These are phyloP conservation scores for Dryococelus australis DNA, from an alignment of 2,888 invertebrate species.

Conservation along the genomic window DNA sequence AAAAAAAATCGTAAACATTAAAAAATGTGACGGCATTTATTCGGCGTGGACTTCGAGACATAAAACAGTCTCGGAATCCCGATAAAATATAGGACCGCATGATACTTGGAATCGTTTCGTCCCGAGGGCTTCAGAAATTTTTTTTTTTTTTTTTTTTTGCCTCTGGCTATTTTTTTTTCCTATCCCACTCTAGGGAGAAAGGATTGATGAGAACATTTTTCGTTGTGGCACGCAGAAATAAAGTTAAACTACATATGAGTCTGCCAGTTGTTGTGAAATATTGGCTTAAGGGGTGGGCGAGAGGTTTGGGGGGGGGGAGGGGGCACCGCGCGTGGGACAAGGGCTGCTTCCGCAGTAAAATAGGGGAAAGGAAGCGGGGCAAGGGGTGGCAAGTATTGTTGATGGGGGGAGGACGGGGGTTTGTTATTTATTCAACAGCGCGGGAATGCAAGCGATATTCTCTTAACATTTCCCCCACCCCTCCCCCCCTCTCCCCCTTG, in stretches of 20 bases:
- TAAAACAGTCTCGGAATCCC: background rate
- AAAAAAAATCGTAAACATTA: too few species aligned
- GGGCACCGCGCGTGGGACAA: too few species aligned
- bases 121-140: background rate
- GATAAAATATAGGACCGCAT: background rate
- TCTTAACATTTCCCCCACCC: background rate
- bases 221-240: slow-evolving; percentile 25
- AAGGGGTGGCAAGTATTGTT: background rate
- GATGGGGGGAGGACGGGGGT: background rate
- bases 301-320: background rate
- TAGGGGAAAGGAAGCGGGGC: too few species aligned
- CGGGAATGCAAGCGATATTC: background rate
- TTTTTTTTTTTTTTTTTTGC: background rate
- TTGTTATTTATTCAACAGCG: background rate
- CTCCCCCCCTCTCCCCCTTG: too few species aligned
- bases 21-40: too few species aligned
- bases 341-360: too few species aligned
- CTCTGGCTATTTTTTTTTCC: background rate
- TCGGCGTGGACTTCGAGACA: too few species aligned
- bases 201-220: slow-evolving; percentile 32
- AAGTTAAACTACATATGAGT: slow-evolving; percentile 16
- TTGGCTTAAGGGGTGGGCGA: background rate
- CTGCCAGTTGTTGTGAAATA: slow-evolving; percentile 16
- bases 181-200: background rate
- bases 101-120: slow-evolving; percentile 2